Conservation (phyloP, 2,888 invertebrate genomes). For the Phytoseiulus persimilis region DNA sequence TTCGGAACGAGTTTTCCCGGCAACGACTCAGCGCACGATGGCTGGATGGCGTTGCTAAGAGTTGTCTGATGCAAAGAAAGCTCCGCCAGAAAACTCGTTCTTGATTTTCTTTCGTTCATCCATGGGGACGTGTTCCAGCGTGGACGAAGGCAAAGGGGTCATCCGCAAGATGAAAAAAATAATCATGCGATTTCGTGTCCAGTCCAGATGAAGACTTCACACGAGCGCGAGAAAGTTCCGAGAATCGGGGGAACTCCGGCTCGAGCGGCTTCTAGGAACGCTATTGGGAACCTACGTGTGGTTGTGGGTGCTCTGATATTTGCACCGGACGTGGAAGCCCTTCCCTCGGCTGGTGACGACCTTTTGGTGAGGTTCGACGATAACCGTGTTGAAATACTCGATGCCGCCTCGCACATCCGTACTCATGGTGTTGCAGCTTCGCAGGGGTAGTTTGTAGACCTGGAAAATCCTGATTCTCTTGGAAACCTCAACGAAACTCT, state of each 20-base stretch:
- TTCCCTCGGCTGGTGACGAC: constrained; percentile 80
- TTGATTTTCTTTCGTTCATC: no score
- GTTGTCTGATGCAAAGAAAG: neutral
- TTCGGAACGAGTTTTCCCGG: neutral
- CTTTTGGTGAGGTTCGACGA: constrained; percentile 80
- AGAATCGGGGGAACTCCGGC: no score
- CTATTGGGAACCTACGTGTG: constrained; percentile 5
- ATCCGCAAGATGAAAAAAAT: no score
- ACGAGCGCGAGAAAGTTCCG: no score
- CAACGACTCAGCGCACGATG: neutral
- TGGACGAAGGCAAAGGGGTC: no score
- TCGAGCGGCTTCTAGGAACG: no score
- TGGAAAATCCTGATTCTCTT: neutral
- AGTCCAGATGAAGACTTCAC: no score
- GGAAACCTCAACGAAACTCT: no score
- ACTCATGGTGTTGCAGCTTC: constrained; percentile 84
- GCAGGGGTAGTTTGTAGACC: constrained; percentile 69
- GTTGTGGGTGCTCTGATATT: constrained; percentile 65
- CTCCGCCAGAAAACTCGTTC: no score
- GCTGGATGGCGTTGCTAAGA: neutral
- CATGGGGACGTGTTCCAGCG: no score
- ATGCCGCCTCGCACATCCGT: constrained; percentile 64
- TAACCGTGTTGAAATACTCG: constrained; percentile 85
- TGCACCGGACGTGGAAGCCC: constrained; percentile 79
- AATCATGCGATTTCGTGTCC: no score